Evolutionary conservation across 2,113 vertebrate genomes (phyloP).

Genomic region (Oryctolagus cuniculus): mOryCun1.1 NC_091434.1:150728001-150728500

Average conservation of each 20-base stretch:
- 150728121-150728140: too few relatives aligned
- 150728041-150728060: too few relatives aligned
- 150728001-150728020: too few relatives aligned
- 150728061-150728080: too few relatives aligned
- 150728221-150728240: background rate
- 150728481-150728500: background rate
- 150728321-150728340: background rate
- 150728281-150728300: background rate
- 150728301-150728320: background rate
- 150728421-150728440: background rate
- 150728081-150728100: too few relatives aligned
- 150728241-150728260: background rate
- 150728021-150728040: too few relatives aligned
- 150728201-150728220: background rate
- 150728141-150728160: too few relatives aligned
- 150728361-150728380: background rate
- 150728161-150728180: too few relatives aligned
- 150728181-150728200: too few relatives aligned
- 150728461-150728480: background rate
- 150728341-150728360: background rate
- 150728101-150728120: too few relatives aligned
- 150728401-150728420: background rate
- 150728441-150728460: background rate
- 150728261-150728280: background rate
- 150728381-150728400: background rate